Conservation (phyloP, 64 coral and sea anemone genomes). For the Acropora tenuis region DNA sequence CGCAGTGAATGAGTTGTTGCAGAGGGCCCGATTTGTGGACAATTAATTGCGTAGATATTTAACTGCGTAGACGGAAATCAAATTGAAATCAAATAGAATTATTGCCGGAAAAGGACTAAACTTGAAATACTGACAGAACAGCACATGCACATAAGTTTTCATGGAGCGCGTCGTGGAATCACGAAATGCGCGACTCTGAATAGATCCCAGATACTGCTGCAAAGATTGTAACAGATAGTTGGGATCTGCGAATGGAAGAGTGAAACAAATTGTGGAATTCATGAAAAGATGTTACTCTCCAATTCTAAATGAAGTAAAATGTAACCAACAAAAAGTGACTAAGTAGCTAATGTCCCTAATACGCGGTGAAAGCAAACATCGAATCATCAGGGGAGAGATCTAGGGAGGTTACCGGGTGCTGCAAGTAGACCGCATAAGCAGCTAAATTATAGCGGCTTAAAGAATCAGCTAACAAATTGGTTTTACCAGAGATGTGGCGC, state of each 20-base stretch:
- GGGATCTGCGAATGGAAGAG: neutral
- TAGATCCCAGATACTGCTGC: neutral
- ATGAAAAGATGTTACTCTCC: neutral
- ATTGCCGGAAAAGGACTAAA: constrained; percentile 47
- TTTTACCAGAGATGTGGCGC: constrained; percentile 16
- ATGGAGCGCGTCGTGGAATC: constrained; percentile 68
- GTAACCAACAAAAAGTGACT: neutral
- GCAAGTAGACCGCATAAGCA: neutral
- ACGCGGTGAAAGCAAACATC: constrained; percentile 6
- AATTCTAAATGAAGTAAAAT: neutral
- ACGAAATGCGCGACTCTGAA: constrained; percentile 46
- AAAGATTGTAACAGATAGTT: neutral
- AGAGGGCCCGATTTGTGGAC: neutral
- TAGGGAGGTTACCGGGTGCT: neutral
- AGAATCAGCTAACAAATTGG: constrained; percentile 34
- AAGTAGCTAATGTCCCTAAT: neutral
- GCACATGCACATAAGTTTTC: constrained; percentile 33
- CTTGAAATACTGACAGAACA: neutral
- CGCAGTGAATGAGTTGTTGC: neutral
- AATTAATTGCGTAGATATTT: neutral
- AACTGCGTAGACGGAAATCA: constrained; percentile 27
- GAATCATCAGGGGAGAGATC: constrained; percentile 2
- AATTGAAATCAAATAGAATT: constrained; percentile 12
- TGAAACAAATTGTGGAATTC: neutral
- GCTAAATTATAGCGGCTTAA: constrained; percentile 42